phyloP scores from a whole-genome alignment of 1,140 invertebrate species.

The Asobara japonica region DNA sequence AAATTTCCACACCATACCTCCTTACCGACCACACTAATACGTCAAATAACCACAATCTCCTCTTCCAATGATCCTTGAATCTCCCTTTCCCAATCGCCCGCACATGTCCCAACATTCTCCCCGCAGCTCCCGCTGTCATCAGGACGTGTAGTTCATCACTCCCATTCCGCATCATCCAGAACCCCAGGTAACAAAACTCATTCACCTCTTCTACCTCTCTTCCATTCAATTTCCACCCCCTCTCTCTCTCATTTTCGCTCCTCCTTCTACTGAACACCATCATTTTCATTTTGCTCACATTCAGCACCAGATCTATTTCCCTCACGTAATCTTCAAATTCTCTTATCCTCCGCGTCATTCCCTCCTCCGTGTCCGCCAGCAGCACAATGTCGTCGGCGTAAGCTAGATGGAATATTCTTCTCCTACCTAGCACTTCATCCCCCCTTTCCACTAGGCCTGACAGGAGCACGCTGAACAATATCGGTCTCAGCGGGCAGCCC shows the following conservation, averaged over 20 bases:
- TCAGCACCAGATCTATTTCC: slow-evolving; percentile 17
- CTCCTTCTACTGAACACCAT: slow-evolving; percentile 22
- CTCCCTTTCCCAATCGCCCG: too few relatives aligned
- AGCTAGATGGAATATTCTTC: slow-evolving; percentile 5
- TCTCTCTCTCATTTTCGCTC: background rate
- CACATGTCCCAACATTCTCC: background rate
- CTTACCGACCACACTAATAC: too few relatives aligned
- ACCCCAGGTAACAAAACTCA: slow-evolving; percentile 20
- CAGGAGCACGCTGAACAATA: too few relatives aligned
- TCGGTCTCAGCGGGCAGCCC: too few relatives aligned
- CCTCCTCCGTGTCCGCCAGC: slow-evolving; percentile 20
- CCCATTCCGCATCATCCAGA: slow-evolving; percentile 14
- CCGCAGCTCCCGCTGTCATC: slow-evolving; percentile 17
- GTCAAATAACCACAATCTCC: too few relatives aligned
- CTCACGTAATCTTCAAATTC: slow-evolving; percentile 14
- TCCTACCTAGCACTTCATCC: slow-evolving; percentile 1
- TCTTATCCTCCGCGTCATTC: slow-evolving; percentile 21
- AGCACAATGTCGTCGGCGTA: slow-evolving; percentile 28
- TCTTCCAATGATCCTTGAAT: too few relatives aligned
- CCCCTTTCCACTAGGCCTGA: too few relatives aligned
- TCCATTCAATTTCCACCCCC: slow-evolving; percentile 6
- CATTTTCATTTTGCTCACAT: slow-evolving; percentile 26
- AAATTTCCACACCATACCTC: too few relatives aligned
- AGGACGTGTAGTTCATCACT: slow-evolving; percentile 13
- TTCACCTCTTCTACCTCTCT: slow-evolving; percentile 14